Conservation (phyloP, 2,888 invertebrate species). For the Scotopteryx bipunctaria region DNA sequence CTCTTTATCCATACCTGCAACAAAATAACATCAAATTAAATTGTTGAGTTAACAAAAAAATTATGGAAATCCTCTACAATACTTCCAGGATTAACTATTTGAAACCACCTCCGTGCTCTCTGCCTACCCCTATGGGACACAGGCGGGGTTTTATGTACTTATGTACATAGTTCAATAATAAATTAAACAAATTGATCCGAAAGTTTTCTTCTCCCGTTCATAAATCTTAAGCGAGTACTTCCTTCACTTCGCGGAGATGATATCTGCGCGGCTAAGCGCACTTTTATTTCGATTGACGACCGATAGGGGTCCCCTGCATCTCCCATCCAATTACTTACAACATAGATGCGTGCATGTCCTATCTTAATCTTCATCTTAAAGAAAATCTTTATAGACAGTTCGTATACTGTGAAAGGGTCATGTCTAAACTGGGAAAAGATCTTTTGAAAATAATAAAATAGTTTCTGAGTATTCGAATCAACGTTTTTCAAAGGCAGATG, state of each 20-base stretch:
- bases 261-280: slow-evolving; percentile 44
- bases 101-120: too few relatives aligned
- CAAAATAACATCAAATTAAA: slow-evolving; percentile 27
- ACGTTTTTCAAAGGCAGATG: too few relatives aligned
- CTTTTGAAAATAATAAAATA: not conserved
- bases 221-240: slow-evolving; percentile 3
- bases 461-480: not conserved
- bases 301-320: slow-evolving; percentile 63
- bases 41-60: slow-evolving; percentile 8
- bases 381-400: slow-evolving; percentile 20
- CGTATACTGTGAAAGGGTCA: not conserved
- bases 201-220: too few relatives aligned
- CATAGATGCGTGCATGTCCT: slow-evolving; percentile 47
- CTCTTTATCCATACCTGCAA: slow-evolving; percentile 28
- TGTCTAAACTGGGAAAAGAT: not conserved
- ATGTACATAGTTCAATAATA: too few relatives aligned
- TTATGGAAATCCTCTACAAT: too few relatives aligned
- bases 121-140: too few relatives aligned
- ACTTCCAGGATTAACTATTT: too few relatives aligned
- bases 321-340: slow-evolving; percentile 78
- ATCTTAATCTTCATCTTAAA: slow-evolving; percentile 27
- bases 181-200: too few relatives aligned
- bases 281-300: slow-evolving; percentile 77
- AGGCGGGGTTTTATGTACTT: too few relatives aligned
- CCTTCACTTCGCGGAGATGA: slow-evolving; percentile 18